Evolutionary conservation across 23 tunicate species (phyloP).

Genomic region (Styela clava): DNA sequence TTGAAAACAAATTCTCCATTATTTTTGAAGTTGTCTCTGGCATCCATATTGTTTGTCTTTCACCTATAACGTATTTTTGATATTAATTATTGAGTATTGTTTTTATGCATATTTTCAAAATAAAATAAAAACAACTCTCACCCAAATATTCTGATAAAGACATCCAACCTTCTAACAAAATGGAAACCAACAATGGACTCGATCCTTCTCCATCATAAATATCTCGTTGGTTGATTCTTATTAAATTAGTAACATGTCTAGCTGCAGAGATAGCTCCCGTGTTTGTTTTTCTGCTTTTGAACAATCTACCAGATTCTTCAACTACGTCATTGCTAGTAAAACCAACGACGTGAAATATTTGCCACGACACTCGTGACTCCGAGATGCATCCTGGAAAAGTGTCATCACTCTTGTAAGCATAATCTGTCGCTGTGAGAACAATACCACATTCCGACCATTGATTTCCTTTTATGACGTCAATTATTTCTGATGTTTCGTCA

Average conservation of each 20-base stretch:
- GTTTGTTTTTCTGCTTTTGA: background rate
- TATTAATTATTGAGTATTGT: background rate
- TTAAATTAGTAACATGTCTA: conserved; percentile 27
- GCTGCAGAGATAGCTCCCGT: background rate
- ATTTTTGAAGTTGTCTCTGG: background rate
- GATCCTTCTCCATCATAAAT: conserved; percentile 38
- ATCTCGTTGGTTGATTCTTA: conserved; percentile 63
- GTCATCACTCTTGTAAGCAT: background rate
- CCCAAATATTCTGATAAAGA: no score
- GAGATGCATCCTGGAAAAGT: background rate
- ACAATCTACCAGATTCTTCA: conserved; percentile 17
- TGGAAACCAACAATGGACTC: conserved; percentile 37
- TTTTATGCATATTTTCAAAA: no score
- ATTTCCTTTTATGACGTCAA: conserved; percentile 50
- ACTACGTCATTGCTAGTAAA: conserved; percentile 47
- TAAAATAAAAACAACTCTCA: no score
- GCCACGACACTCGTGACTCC: background rate
- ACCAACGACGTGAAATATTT: conserved; percentile 15
- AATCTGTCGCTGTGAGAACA: conserved; percentile 34
- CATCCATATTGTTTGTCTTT: no score
- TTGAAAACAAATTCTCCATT: background rate
- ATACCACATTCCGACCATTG: conserved; percentile 55
- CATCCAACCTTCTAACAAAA: conserved; percentile 8
- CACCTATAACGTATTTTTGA: background rate
- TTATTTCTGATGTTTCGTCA: conserved; percentile 52